phyloP scores from a whole-genome alignment of 2,113 vertebrate species.

The Oreotrochilus melanogaster region DNA sequence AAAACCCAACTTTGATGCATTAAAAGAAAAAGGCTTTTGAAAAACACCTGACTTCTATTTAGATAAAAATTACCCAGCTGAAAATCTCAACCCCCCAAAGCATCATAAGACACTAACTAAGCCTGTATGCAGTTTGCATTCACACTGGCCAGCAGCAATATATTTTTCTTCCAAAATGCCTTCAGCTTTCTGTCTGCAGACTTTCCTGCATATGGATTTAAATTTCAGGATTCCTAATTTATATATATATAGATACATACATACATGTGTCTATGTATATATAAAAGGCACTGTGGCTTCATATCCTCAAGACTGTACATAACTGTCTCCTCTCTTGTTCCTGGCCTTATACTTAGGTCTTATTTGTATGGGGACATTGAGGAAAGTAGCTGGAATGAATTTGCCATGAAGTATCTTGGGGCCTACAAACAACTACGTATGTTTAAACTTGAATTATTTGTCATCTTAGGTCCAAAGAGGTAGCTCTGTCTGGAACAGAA shows the following conservation, averaged over 20 bases:
- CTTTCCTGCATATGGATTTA: not conserved
- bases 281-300: slow-evolving; percentile 22
- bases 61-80: slow-evolving; percentile 8
- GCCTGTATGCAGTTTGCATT: not conserved
- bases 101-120: not conserved
- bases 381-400: slow-evolving; percentile 54
- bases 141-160: not conserved
- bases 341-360: not conserved
- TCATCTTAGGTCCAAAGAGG: slow-evolving; percentile 51
- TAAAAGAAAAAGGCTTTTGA: not conserved
- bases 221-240: slow-evolving; percentile 23
- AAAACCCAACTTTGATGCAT: slow-evolving; percentile 24
- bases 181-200: slow-evolving; percentile 16
- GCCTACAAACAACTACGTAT: slow-evolving; percentile 48
- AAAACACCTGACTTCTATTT: slow-evolving; percentile 54
- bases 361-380: slow-evolving; percentile 65
- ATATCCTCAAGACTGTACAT: not conserved
- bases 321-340: slow-evolving; percentile 50
- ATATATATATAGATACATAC: not conserved
- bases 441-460: slow-evolving; percentile 70
- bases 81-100: slow-evolving; percentile 24
- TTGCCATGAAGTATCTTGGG: slow-evolving; percentile 57
- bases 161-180: slow-evolving; percentile 26
- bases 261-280: slow-evolving; percentile 4
- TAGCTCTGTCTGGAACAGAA: slow-evolving; percentile 61